These are phyloP conservation scores for Quiscalus mexicanus DNA, from an alignment of 2,113 vertebrate genomes.

Conservation along the genomic window DNA sequence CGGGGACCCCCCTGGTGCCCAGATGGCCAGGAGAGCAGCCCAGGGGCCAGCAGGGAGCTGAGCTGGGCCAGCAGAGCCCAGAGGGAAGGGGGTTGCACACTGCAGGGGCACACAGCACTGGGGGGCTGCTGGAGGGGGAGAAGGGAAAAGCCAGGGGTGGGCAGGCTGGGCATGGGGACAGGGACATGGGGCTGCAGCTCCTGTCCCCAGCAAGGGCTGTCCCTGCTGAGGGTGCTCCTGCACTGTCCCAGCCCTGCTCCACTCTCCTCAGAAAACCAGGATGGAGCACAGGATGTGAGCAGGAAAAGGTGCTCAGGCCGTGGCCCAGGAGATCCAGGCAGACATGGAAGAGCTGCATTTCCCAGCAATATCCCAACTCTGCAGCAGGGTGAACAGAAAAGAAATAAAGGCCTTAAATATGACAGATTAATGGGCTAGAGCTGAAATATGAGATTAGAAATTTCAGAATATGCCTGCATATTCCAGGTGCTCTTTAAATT, in stretches of 20 bases:
- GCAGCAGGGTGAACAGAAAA: neutral
- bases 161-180: neutral
- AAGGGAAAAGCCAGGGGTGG: neutral
- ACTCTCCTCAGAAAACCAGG: neutral
- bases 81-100: neutral
- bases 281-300: neutral
- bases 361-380: neutral
- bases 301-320: neutral
- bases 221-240: neutral
- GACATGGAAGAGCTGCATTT: neutral
- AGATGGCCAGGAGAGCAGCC: neutral
- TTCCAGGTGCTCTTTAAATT: conserved; percentile 50
- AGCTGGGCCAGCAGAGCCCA: neutral
- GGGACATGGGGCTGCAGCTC: neutral
- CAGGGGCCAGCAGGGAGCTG: neutral
- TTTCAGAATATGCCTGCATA: conserved; percentile 31
- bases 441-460: conserved; percentile 49
- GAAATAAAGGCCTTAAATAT: conserved; percentile 7
- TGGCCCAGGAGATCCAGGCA: accelerated
- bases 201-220: neutral
- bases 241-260: neutral
- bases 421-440: conserved; percentile 32
- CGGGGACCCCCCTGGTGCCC: neutral
- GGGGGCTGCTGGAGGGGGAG: neutral
- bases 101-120: neutral